Base-by-base conservation (phyloP, 2,888 invertebrate genomes). In the Acholoe squamosa region DNA sequence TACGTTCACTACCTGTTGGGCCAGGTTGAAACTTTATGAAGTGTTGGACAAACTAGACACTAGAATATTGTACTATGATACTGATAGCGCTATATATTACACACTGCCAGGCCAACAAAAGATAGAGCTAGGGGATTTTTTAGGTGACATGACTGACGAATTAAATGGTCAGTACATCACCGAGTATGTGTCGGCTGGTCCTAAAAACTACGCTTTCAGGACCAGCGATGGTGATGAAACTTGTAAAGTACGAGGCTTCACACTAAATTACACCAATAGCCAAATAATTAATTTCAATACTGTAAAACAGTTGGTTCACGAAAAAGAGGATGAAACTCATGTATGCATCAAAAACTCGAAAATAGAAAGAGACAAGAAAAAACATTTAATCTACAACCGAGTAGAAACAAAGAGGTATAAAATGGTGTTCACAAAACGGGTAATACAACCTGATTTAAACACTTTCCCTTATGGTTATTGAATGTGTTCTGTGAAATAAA, bases 121-220 rank as follows among this genome's bases (percentile, higher is more conserved):
- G 33, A 22, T 51, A n/a, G 7, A 16, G 1, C 43, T 19, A 1
- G 89, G 89, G 0, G 61, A 61, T 19, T 61, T 34, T 31, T 19
- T 89, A 1, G 89, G 89, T 14, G 89, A 89, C 19, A 31, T 89
- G 0, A 61, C 61, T 14, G 34, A 34, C 31, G 89, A 89, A 25
- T 31, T 89, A 61, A 19, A 28, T 96, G 91, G 95, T 95, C 0
- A 94, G 95, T 91, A 95, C 95, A 91, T 89, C 19, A 25, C 14
- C 1, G 71, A 71, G 16, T 71, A 28, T 71, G 71, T 71, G 25
- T 71, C 71, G 1, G 71, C n/a, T 5, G 71, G 71, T 28, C 25
- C 71, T 5, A 71, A 71, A 25, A 71, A 71, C 25, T 71, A 71
- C 28, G 25, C 71, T 25, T 71, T n/a, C 71, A 71, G 71, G 28